A percentile compares a stretch with the other conserved stretches of the same genome.
These are phyloP conservation scores for Anomalospiza imberbis DNA, from an alignment of 2,797 vertebrate genomes.

Conservation along the genomic window DNA sequence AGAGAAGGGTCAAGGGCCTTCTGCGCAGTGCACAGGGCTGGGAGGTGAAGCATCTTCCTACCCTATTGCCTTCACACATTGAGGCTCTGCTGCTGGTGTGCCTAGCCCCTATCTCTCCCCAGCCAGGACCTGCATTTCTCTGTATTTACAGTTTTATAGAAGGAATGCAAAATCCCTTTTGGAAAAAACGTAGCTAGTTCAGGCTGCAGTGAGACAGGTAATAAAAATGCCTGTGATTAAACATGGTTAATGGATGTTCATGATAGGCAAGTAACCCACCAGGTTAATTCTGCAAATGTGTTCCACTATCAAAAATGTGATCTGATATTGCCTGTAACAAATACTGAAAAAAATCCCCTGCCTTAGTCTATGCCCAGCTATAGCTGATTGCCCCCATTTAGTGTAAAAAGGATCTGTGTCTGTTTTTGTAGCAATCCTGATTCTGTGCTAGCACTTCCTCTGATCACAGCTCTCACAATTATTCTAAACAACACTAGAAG, in stretches of 20 bases:
- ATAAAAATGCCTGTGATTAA: conserved; percentile 54
- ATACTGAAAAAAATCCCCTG: conserved; percentile 47
- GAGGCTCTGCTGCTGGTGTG: neutral
- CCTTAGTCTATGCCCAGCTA: neutral
- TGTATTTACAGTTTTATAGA: conserved; percentile 54
- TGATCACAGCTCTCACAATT: neutral
- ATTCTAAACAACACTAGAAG: neutral
- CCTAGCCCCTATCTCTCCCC: neutral
- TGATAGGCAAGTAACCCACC: conserved; percentile 32
- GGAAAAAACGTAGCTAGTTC: conserved; percentile 21
- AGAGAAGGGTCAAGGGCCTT: neutral
- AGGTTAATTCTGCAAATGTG: conserved; percentile 23
- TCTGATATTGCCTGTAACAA: conserved; percentile 44
- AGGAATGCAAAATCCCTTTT: conserved; percentile 63
- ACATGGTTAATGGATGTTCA: conserved; percentile 37
- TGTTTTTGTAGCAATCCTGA: neutral
- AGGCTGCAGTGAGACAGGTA: conserved; percentile 35
- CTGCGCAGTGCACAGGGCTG: neutral
- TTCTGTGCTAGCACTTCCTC: conserved; percentile 26
- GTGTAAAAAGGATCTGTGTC: neutral
- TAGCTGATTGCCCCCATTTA: neutral
- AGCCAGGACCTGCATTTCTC: neutral
- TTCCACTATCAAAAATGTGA: conserved; percentile 8
- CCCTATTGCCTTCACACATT: neutral
- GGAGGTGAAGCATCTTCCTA: neutral